These are phyloP conservation scores for Leptonema lineaticorne DNA, from an alignment of 1,140 invertebrate genomes.

Conservation along the genomic window DNA sequence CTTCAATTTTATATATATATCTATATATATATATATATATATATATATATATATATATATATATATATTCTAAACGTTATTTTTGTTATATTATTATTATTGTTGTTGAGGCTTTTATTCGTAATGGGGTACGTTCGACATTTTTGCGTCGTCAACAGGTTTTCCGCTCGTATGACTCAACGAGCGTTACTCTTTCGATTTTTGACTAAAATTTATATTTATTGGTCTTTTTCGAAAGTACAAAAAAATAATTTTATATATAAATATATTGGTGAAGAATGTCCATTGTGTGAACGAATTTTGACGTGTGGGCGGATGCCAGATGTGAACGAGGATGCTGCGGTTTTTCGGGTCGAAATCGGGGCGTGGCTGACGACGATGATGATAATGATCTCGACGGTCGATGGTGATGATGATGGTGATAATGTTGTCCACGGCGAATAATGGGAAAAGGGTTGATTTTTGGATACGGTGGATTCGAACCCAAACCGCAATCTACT, in stretches of 20 bases:
- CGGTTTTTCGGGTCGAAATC: neutral
- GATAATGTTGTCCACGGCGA: neutral
- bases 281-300: constrained; percentile 8
- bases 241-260: too few relatives aligned
- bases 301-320: neutral
- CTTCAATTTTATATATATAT: too few relatives aligned
- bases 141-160: too few relatives aligned
- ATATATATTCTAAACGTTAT: too few relatives aligned
- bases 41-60: too few relatives aligned
- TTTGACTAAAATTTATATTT: constrained; percentile 9
- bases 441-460: constrained; percentile 16
- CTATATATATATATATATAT: too few relatives aligned
- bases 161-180: neutral
- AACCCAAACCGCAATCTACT: constrained; percentile 12
- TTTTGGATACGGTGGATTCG: too few relatives aligned
- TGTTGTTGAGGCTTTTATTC: neutral
- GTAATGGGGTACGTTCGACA: neutral
- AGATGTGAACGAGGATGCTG: constrained; percentile 8
- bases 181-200: neutral
- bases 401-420: constrained; percentile 11
- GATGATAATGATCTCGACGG: constrained; percentile 1
- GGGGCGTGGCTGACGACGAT: constrained; percentile 7
- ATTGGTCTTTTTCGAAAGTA: constrained; percentile 10
- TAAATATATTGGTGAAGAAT: constrained; percentile 4
- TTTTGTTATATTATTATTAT: too few relatives aligned